Conservation (phyloP, 2,888 invertebrate species). For the Hypsopygia costalis region DNA sequence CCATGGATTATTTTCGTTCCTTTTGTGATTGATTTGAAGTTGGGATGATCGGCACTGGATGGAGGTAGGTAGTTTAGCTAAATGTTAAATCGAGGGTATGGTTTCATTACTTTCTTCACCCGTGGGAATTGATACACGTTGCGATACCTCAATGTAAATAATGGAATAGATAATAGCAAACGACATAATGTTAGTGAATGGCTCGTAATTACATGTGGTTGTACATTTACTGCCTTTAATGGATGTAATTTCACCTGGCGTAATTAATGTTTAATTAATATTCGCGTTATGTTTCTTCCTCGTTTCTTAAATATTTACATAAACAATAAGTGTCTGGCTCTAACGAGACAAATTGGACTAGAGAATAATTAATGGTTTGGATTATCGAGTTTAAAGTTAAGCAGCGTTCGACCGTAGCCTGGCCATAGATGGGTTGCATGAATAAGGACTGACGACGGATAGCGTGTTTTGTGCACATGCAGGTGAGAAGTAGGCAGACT, state of each 20-base stretch:
- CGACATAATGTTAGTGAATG: background rate
- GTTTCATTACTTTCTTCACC: background rate
- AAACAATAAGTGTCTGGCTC: too few relatives aligned
- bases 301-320: too few relatives aligned
- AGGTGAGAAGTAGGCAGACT: too few relatives aligned
- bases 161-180: background rate
- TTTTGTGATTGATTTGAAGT: conserved; percentile 60
- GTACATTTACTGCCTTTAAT: background rate
- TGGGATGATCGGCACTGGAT: conserved; percentile 31
- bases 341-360: too few relatives aligned
- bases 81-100: conserved; percentile 5
- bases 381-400: too few relatives aligned
- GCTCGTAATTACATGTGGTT: background rate
- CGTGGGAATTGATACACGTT: background rate
- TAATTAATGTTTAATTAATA: too few relatives aligned
- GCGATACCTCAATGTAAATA: background rate
- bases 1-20: conserved; percentile 61
- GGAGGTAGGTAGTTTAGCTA: conserved; percentile 16
- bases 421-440: too few relatives aligned
- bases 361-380: too few relatives aligned
- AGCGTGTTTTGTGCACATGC: too few relatives aligned
- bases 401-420: too few relatives aligned
- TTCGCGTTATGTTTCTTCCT: too few relatives aligned
- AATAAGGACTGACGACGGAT: too few relatives aligned
- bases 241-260: background rate